These are phyloP conservation scores for Eristalis pertinax DNA, from an alignment of 2,888 invertebrate species.

Conservation along the genomic window DNA sequence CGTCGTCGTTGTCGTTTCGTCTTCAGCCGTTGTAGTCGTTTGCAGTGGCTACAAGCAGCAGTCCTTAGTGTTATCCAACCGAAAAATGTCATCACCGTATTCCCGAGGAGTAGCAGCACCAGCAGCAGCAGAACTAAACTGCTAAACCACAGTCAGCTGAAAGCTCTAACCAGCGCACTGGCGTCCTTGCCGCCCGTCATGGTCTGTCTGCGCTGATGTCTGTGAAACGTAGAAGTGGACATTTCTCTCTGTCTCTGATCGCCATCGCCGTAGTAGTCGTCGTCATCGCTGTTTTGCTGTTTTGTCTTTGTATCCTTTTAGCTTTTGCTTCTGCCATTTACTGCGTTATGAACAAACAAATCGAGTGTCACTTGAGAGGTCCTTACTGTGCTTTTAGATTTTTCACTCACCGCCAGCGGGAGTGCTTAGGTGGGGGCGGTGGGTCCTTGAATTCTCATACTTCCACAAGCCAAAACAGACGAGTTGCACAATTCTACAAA, in stretches of 20 bases:
- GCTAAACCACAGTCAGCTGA: neutral
- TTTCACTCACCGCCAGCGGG: neutral
- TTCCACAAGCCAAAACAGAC: neutral
- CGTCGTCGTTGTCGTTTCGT: slow-evolving; percentile 4
- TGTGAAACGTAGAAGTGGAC: slow-evolving; percentile 6
- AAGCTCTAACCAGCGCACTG: neutral
- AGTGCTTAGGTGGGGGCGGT: neutral
- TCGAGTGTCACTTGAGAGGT: slow-evolving; percentile 54
- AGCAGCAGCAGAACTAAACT: neutral
- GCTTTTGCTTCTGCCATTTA: slow-evolving; percentile 46
- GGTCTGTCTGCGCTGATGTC: neutral
- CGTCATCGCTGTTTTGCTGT: neutral
- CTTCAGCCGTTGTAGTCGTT: slow-evolving; percentile 1
- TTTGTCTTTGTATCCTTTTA: slow-evolving; percentile 64
- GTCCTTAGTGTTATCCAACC: slow-evolving; percentile 16
- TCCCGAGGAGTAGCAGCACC: slow-evolving; percentile 13
- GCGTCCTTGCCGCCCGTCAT: slow-evolving; percentile 31
- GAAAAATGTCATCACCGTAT: slow-evolving; percentile 54
- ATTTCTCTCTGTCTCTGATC: slow-evolving; percentile 14
- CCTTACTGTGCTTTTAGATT: slow-evolving; percentile 17
- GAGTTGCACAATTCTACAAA: neutral
- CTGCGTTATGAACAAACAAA: slow-evolving; percentile 59
- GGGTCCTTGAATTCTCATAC: neutral
- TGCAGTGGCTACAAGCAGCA: neutral
- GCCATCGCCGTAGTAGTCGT: neutral